Percentiles rank a stretch among this genome's conserved stretches.
These are phyloP conservation scores for Tokudaia muenninki DNA, from an alignment of 2,797 vertebrate genomes.

Conservation along the genomic window DNA sequence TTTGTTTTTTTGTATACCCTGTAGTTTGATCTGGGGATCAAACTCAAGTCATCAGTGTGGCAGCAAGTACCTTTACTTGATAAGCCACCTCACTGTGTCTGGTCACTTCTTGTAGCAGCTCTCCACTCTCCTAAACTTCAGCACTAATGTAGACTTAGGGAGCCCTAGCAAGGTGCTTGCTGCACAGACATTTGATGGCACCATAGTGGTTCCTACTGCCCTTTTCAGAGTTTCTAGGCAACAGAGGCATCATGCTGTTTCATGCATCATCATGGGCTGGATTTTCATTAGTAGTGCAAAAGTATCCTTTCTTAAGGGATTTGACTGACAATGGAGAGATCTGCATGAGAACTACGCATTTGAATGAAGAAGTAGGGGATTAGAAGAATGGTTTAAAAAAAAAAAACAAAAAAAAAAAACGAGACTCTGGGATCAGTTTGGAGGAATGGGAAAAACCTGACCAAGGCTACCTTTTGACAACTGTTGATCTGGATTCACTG, in stretches of 20 bases:
- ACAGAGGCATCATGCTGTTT: not conserved
- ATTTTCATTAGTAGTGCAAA: not conserved
- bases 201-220: fast-evolving
- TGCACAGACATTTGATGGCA: fast-evolving
- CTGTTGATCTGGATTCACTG: not conserved
- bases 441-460: not conserved
- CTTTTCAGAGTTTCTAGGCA: not conserved
- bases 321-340: not conserved
- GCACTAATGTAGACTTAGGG: not conserved
- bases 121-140: not conserved
- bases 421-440: not conserved
- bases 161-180: fast-evolving
- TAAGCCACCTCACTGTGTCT: not conserved
- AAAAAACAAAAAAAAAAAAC: not conserved
- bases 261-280: not conserved
- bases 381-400: not conserved
- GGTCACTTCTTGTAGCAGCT: not conserved
- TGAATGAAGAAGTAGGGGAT: not conserved
- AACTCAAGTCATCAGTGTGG: not conserved
- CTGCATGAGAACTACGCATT: not conserved
- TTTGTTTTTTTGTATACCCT: not conserved
- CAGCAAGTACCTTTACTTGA: not conserved
- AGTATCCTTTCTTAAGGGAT: not conserved
- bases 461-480: not conserved
- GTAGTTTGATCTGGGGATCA: not conserved